phyloP scores from a whole-genome alignment of 2,113 vertebrate genomes.

The Campylomormyrus tamandua region DNA sequence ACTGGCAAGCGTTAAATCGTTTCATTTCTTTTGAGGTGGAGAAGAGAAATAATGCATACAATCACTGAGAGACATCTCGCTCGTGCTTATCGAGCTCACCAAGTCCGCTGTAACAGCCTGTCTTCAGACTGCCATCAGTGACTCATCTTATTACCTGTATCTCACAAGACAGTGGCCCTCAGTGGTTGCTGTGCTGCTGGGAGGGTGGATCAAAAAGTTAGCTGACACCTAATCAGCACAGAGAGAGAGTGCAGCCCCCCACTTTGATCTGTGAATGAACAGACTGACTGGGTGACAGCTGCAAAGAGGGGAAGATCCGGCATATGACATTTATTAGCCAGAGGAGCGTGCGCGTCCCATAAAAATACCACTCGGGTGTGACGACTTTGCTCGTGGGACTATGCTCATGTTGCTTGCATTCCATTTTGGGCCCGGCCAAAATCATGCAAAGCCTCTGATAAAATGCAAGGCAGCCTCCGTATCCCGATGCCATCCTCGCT shows the following conservation, averaged over 20 bases:
- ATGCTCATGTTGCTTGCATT: constrained; percentile 1
- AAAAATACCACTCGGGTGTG: constrained; percentile 19
- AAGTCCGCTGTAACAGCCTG: constrained; percentile 58
- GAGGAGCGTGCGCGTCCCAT: neutral
- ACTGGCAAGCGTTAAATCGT: constrained; percentile 66
- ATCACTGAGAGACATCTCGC: constrained; percentile 65
- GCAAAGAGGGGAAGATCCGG: constrained; percentile 12
- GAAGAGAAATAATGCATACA: constrained; percentile 53
- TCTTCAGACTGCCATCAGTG: constrained; percentile 66
- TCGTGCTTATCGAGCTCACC: constrained; percentile 65
- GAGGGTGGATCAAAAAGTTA: constrained; percentile 53
- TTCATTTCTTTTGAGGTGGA: constrained; percentile 51
- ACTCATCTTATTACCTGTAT: constrained; percentile 72
- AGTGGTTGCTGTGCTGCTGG: constrained; percentile 48
- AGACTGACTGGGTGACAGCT: constrained; percentile 40
- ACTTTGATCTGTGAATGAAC: constrained; percentile 50
- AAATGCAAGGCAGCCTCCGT: constrained; percentile 26
- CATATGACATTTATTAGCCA: constrained; percentile 20
- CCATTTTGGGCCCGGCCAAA: neutral
- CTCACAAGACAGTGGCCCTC: constrained; percentile 55
- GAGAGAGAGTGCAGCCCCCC: constrained; percentile 45
- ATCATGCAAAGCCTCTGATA: constrained; percentile 10
- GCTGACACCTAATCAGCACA: constrained; percentile 62
- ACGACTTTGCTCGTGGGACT: constrained; percentile 8
- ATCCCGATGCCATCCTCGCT: neutral